phyloP scores from a whole-genome alignment of 1,140 invertebrate genomes.

The Tetragnatha versicolor region DNA sequence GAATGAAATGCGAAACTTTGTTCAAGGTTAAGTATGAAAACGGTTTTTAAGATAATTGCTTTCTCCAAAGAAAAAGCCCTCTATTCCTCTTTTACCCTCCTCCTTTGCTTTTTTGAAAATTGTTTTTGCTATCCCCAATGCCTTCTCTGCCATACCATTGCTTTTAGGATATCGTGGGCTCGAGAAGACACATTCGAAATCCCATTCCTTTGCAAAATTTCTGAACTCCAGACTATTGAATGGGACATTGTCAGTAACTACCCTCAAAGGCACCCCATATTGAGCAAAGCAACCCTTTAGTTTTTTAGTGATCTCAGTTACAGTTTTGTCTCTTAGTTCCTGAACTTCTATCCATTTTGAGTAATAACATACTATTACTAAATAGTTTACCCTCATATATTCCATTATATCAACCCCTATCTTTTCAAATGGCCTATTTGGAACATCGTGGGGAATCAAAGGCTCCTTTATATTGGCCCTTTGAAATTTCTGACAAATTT shows the following conservation, averaged over 20 bases:
- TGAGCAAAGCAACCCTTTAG: not conserved
- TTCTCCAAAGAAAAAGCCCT: no score
- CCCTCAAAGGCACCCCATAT: not conserved
- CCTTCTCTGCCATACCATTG: conserved; percentile 35
- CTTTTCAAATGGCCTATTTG: not conserved
- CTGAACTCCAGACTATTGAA: conserved; percentile 11
- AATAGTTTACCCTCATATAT: not conserved
- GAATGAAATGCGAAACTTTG: no score
- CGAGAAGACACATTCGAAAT: not conserved
- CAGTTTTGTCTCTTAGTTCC: not conserved
- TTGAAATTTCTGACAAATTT: not conserved
- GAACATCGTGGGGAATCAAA: not conserved
- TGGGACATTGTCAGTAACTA: conserved; percentile 16
- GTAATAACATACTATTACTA: not conserved
- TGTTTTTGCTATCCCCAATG: conserved; percentile 16
- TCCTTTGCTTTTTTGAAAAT: conserved; percentile 16
- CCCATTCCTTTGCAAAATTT: conserved; percentile 33
- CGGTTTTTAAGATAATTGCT: no score
- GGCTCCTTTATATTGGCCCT: not conserved
- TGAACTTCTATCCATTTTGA: not conserved
- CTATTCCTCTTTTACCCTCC: not conserved
- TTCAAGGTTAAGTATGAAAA: no score
- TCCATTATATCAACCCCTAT: not conserved
- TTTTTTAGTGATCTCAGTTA: not conserved
- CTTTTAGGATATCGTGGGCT: conserved; percentile 12